phyloP scores from a whole-genome alignment of 2,113 vertebrate species.

The Hucho hucho region DNA sequence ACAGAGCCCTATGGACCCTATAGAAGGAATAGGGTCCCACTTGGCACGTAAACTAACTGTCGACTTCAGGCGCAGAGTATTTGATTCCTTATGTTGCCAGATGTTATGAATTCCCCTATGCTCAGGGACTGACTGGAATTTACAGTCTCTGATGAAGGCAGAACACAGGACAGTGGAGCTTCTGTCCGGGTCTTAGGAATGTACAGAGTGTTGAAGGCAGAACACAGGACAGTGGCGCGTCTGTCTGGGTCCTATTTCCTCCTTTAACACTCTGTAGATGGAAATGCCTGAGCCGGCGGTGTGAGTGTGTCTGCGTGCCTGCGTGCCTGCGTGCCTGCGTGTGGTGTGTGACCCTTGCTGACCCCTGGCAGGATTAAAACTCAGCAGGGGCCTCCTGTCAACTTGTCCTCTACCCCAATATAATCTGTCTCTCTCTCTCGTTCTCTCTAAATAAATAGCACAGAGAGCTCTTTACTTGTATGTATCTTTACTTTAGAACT shows the following conservation, averaged over 20 bases:
- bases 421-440: too few relatives aligned
- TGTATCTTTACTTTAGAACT: background rate
- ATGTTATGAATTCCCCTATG: slow-evolving; percentile 20
- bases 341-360: slow-evolving; percentile 1
- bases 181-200: slow-evolving; percentile 1
- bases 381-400: background rate
- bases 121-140: too few relatives aligned
- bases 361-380: slow-evolving; percentile 5
- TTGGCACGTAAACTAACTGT: background rate
- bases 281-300: too few relatives aligned
- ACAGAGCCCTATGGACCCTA: too few relatives aligned
- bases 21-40: too few relatives aligned
- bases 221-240: too few relatives aligned
- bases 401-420: background rate
- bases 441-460: background rate
- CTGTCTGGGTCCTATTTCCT: too few relatives aligned
- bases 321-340: background rate
- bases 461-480: background rate
- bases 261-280: too few relatives aligned
- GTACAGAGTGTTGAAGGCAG: too few relatives aligned
- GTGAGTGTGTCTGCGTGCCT: background rate
- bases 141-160: background rate
- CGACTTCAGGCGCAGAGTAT: background rate
- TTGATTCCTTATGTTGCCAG: slow-evolving; percentile 32
- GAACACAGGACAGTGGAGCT: background rate